A percentile compares a stretch with the other conserved stretches of the same genome.
Conservation (phyloP, 2,888 invertebrate species). For the Rugalucina vietnamica region DNA sequence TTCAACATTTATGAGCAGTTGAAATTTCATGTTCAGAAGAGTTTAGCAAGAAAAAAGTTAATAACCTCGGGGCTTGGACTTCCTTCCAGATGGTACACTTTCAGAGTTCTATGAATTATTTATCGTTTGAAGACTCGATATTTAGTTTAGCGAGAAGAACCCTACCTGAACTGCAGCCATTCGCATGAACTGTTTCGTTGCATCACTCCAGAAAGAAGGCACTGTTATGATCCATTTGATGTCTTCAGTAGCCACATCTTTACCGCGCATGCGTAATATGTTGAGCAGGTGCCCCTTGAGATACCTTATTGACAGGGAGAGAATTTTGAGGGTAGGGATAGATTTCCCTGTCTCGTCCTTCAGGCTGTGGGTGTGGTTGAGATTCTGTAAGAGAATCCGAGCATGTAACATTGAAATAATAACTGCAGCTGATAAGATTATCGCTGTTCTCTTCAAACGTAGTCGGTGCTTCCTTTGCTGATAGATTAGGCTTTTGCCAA, state of each 20-base stretch:
- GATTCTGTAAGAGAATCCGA: slow-evolving; percentile 32
- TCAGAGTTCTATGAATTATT: too few species aligned
- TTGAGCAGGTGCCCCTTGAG: slow-evolving; percentile 58
- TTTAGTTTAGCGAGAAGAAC: too few species aligned
- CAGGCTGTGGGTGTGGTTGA: slow-evolving; percentile 37
- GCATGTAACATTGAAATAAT: too few species aligned
- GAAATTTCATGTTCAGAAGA: too few species aligned
- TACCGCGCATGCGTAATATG: slow-evolving; percentile 59
- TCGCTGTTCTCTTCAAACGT: too few species aligned
- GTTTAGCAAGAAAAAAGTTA: too few species aligned
- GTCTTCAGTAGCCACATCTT: slow-evolving; percentile 57
- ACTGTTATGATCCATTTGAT: slow-evolving; percentile 61
- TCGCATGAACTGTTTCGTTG: slow-evolving; percentile 56
- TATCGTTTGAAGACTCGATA: too few species aligned
- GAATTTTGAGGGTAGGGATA: slow-evolving; percentile 47
- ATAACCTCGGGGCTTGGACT: too few species aligned
- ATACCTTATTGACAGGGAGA: slow-evolving; percentile 49
- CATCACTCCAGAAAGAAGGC: slow-evolving; percentile 58
- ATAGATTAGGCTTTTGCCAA: not conserved
- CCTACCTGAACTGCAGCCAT: slow-evolving; percentile 57
- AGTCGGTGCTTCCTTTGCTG: too few species aligned
- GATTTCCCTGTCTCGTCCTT: slow-evolving; percentile 60
- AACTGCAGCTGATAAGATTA: too few species aligned
- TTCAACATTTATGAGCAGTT: too few species aligned
- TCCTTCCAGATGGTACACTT: too few species aligned